Conservation (phyloP, 2,797 vertebrate genomes). For the Epinephelus malabaricus region DNA sequence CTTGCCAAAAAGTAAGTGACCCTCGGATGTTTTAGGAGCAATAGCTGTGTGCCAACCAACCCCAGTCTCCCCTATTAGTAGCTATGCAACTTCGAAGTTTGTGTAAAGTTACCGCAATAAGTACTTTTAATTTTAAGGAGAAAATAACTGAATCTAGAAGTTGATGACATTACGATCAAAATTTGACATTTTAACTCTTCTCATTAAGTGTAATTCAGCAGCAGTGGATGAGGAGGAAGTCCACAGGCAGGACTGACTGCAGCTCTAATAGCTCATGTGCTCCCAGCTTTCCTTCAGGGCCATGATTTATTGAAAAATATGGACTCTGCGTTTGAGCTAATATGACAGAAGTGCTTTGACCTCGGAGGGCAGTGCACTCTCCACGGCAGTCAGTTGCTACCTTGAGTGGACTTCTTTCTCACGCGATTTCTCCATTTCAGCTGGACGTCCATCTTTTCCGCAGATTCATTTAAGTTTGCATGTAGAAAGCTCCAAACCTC, state of each 20-base stretch:
- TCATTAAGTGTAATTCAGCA: slow-evolving; percentile 32
- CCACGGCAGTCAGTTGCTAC: slow-evolving; percentile 57
- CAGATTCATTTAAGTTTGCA: slow-evolving; percentile 26
- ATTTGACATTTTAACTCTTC: neutral
- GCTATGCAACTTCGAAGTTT: neutral
- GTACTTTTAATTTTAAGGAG: neutral
- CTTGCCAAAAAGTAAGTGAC: too few species aligned
- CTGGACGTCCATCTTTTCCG: slow-evolving; percentile 9
- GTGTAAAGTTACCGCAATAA: too few species aligned
- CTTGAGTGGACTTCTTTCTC: slow-evolving; percentile 69
- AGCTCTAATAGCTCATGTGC: slow-evolving; percentile 50
- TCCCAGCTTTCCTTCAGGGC: slow-evolving; percentile 56
- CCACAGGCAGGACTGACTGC: slow-evolving; percentile 9
- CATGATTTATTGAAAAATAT: slow-evolving; percentile 83
- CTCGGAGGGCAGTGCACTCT: slow-evolving; percentile 67
- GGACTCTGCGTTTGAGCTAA: slow-evolving; percentile 74
- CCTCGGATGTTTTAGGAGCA: too few species aligned
- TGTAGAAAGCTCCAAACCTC: neutral
- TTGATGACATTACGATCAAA: neutral
- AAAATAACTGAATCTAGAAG: too few species aligned
- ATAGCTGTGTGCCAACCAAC: too few species aligned
- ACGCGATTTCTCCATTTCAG: slow-evolving; percentile 67
- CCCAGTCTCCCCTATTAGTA: too few species aligned
- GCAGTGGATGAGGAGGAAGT: neutral
- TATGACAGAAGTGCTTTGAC: slow-evolving; percentile 84